Percentiles rank a stretch among this genome's conserved stretches.
Evolutionary conservation across 1,140 invertebrate genomes (phyloP).

Genomic region (Maniola jurtina): DNA sequence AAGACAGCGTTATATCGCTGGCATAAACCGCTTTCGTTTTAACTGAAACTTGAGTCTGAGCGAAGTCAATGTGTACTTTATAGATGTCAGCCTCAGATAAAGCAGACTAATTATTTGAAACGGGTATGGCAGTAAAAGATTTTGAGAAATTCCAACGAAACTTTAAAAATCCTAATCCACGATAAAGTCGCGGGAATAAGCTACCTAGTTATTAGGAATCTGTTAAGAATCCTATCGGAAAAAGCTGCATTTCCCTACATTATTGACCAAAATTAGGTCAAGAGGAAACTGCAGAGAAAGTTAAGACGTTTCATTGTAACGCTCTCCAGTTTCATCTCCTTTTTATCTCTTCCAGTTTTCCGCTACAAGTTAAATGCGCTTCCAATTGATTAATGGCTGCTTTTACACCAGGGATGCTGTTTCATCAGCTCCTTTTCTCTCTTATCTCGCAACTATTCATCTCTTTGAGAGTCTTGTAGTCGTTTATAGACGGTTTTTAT

Average conservation of each 20-base stretch:
- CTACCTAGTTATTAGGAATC: too few species aligned
- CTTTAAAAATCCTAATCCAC: too few species aligned
- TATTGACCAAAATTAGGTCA: neutral
- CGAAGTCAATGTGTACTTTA: too few species aligned
- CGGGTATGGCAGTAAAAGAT: too few species aligned
- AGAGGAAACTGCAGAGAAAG: conserved; percentile 2
- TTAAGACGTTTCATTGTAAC: conserved; percentile 1
- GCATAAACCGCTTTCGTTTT: too few species aligned
- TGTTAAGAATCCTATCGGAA: too few species aligned
- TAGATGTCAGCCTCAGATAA: too few species aligned
- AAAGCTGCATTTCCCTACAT: neutral
- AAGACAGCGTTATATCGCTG: too few species aligned
- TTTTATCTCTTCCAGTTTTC: conserved; percentile 16
- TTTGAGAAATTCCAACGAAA: too few species aligned
- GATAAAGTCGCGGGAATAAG: too few species aligned
- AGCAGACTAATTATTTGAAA: too few species aligned
- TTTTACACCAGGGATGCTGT: conserved; percentile 16
- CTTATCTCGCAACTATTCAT: conserved; percentile 8
- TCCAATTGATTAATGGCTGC: conserved; percentile 20
- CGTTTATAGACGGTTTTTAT: neutral
- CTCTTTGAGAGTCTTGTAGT: neutral
- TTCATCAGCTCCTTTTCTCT: conserved; percentile 6
- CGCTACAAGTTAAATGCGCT: conserved; percentile 19
- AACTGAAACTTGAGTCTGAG: too few species aligned
- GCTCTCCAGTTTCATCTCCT: conserved; percentile 2